These are phyloP conservation scores for Tetramorium alpestre DNA, from an alignment of 1,140 invertebrate genomes.

Conservation along the genomic window DNA sequence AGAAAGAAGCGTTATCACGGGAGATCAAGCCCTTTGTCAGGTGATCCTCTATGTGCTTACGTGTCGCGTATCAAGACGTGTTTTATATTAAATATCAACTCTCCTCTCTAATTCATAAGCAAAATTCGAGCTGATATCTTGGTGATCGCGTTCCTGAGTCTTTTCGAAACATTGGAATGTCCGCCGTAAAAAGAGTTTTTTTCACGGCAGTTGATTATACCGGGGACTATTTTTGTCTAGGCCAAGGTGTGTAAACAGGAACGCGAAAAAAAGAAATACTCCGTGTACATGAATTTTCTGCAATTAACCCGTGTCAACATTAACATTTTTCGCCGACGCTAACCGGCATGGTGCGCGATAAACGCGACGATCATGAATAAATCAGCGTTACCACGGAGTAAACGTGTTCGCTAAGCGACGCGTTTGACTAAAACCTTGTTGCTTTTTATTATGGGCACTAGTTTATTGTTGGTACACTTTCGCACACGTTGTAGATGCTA, in stretches of 20 bases:
- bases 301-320: conserved; percentile 48
- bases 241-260: not conserved
- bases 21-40: not conserved
- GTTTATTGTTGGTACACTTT: conserved; percentile 25
- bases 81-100: not conserved
- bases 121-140: not conserved
- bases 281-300: conserved; percentile 37
- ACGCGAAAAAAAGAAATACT: not conserved
- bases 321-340: conserved; percentile 50
- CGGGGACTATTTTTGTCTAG: not conserved
- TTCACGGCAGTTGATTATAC: not conserved
- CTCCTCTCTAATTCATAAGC: not conserved
- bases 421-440: conserved; percentile 39
- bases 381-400: conserved; percentile 27
- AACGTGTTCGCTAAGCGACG: conserved; percentile 34
- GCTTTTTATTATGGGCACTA: conserved; percentile 28
- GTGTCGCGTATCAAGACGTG: not conserved
- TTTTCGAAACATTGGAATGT: not conserved
- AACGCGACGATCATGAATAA: conserved; percentile 56
- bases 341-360: conserved; percentile 31
- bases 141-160: not conserved
- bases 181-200: too few relatives aligned
- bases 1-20: not conserved
- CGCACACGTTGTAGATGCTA: conserved; percentile 12
- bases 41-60: not conserved